phyloP scores from a whole-genome alignment of 2,888 invertebrate genomes.

The Diarsia dahlii region DNA sequence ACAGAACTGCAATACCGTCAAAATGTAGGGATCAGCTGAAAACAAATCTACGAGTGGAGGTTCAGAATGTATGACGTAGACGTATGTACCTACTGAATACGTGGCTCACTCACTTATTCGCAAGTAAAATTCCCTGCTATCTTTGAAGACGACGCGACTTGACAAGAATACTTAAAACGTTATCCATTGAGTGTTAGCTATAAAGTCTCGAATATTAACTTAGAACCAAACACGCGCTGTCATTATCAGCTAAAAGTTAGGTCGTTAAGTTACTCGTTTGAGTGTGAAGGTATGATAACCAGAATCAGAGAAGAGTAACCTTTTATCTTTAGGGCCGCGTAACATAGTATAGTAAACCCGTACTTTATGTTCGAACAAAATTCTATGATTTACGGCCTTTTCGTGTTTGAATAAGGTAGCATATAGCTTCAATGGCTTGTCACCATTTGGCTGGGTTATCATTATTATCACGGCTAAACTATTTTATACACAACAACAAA shows the following conservation, averaged over 20 bases:
- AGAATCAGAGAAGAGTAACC: background rate
- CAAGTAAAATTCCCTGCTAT: background rate
- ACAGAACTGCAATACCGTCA: too few relatives aligned
- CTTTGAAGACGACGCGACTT: background rate
- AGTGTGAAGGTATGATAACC: constrained; percentile 30
- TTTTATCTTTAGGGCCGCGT: background rate
- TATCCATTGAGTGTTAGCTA: constrained; percentile 17
- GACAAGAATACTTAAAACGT: constrained; percentile 5
- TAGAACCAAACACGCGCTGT: constrained; percentile 8
- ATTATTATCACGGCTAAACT: too few relatives aligned
- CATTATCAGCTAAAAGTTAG: constrained; percentile 20
- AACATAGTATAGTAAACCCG: background rate
- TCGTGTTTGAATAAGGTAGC: background rate
- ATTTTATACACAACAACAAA: too few relatives aligned
- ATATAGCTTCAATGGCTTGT: too few relatives aligned
- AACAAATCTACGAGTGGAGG: too few relatives aligned
- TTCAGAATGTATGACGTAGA: too few relatives aligned
- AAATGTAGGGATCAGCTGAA: too few relatives aligned
- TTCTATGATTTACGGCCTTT: background rate
- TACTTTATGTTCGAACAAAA: background rate
- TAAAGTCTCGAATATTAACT: background rate
- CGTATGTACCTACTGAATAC: too few relatives aligned
- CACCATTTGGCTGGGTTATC: too few relatives aligned
- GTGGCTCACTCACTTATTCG: too few relatives aligned
- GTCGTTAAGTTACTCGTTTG: constrained; percentile 11